phyloP scores from a whole-genome alignment of 1,140 invertebrate genomes.

The Phymorhynchus buccinoides region DNA sequence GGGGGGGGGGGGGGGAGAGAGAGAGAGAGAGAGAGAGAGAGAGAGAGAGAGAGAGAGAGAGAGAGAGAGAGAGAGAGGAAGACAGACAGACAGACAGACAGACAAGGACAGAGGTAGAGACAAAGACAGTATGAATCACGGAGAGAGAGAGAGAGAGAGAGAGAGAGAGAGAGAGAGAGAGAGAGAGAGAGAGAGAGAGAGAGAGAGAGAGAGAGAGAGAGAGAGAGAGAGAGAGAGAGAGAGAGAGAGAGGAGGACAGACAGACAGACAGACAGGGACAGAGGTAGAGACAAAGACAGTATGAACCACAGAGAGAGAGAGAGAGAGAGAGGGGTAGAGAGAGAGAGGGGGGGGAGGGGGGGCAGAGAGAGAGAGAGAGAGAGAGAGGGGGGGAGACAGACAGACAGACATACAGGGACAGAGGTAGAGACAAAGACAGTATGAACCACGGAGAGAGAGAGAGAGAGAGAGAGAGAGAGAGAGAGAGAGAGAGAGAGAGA shows the following conservation, averaged over 20 bases:
- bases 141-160: no score
- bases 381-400: not conserved
- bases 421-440: not conserved
- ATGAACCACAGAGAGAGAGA: no score
- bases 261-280: no score
- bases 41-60: not conserved
- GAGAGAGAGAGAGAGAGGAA: no score
- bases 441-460: no score
- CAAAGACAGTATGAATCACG: no score
- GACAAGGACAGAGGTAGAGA: no score
- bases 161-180: not conserved
- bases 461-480: not conserved
- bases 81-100: no score
- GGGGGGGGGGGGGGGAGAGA: no score
- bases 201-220: not conserved
- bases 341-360: not conserved
- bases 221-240: not conserved
- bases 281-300: no score
- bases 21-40: not conserved
- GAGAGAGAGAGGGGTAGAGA: no score
- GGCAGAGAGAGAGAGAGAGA: not conserved
- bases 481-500: constrained; percentile 1
- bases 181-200: not conserved
- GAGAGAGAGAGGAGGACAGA: no score
- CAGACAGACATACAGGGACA: not conserved